Evolutionary conservation across 2,888 invertebrate genomes (phyloP), one percentile per base, ranked within the genome.

Genomic region (Molanna angustata): DNA sequence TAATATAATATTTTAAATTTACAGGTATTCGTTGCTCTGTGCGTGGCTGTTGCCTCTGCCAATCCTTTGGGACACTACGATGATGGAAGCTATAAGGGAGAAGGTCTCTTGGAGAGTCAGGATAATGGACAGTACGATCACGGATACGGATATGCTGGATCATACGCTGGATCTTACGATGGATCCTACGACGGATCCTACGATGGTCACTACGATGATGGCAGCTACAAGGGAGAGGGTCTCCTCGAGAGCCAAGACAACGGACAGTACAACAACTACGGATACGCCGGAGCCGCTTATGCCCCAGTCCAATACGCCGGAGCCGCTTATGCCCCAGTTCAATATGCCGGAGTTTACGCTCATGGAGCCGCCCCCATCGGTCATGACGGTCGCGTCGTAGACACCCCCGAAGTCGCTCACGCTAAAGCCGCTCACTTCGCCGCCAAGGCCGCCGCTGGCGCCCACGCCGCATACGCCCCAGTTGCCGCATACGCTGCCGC

Each of bases 331-430:
- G 82, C 46, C 17, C 35, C 35, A n/a, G 33, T 9, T 27, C 16
- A 14, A 16, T 41, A 41, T 13, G 21, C 20, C 13, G 47, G 44
- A 3, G 52, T 21, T 21, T 48, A 40, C 22, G 39, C 27, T 20
- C 45, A 53, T 20, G 53, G 48, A 2, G 51, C 51, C 20, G 46
- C 47, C 18, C 49, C 53, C 3, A 74, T 79, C 62, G 78, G 80
- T 16, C 80, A 79, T 54, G 77, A 77, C 63, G 77, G 77, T 17
- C 74, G 76, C 68, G 81, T 82, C 65, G 73, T 80, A 62, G 82
- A 81, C 68, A 80, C 80, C 44, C 80, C 80, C 54, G 82, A 82
- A 66, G 82, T 83, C 31, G 80, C 81, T 58, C 79, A 78, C 59
- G 82, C 82, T 32, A 78, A 78, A 62, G 78, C 80, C 53, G 75